Percentiles rank a stretch among this genome's conserved stretches.
Conservation (phyloP, 2,797 vertebrate species). For the Eurystomus glaucurus region DNA sequence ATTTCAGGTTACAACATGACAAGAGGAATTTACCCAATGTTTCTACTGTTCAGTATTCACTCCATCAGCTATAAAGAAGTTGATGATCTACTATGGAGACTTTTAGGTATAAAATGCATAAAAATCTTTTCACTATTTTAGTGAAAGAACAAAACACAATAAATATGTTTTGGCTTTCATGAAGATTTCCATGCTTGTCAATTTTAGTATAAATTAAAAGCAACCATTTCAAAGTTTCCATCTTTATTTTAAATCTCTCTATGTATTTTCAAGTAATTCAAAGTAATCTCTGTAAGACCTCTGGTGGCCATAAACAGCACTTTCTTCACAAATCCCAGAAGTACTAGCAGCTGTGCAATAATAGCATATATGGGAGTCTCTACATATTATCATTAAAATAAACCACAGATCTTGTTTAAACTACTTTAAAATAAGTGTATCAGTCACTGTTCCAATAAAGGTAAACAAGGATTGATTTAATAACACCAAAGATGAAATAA, state of each 20-base stretch:
- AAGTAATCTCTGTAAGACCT: not conserved
- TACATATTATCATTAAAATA: not conserved
- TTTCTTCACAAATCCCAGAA: not conserved
- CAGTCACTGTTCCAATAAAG: not conserved
- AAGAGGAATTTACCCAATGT: not conserved
- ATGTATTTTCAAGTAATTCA: not conserved
- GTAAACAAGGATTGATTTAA: not conserved
- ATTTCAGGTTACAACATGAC: not conserved
- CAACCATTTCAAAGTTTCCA: not conserved
- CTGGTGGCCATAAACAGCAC: not conserved
- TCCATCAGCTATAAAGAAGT: not conserved
- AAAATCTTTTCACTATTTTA: not conserved
- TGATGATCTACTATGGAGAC: not conserved
- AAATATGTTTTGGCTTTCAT: not conserved
- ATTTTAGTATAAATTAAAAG: not conserved
- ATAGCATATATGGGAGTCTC: not conserved
- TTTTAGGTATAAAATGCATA: not conserved
- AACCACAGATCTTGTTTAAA: not conserved
- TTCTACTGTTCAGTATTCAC: not conserved
- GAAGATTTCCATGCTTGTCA: not conserved
- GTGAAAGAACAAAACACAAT: not conserved
- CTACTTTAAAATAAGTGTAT: not conserved
- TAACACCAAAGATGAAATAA: not conserved
- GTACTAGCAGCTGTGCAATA: not conserved
- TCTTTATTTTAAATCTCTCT: not conserved